These are phyloP conservation scores for Astyanax mexicanus DNA, from an alignment of 2,797 vertebrate species.

Conservation along the genomic window DNA sequence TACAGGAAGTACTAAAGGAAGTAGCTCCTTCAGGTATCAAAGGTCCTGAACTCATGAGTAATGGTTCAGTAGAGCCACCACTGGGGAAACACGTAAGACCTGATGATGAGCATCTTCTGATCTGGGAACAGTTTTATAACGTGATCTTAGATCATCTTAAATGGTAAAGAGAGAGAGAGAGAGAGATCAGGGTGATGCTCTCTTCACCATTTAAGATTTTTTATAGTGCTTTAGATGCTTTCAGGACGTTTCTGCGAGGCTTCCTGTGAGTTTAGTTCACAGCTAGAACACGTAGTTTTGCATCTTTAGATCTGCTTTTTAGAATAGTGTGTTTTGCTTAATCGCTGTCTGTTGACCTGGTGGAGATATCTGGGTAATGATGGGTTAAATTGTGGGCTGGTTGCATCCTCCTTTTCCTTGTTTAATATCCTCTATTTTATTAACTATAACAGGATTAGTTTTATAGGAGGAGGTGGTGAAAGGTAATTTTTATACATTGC, in stretches of 20 bases:
- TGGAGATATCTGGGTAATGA: not conserved
- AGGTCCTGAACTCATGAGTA: slow-evolving; percentile 58
- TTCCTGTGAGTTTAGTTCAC: slow-evolving; percentile 50
- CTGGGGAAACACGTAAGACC: slow-evolving; percentile 77
- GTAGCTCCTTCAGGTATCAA: slow-evolving; percentile 55
- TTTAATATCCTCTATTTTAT: too few relatives aligned
- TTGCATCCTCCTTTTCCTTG: not conserved
- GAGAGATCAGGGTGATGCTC: too few relatives aligned
- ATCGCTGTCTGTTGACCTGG: not conserved
- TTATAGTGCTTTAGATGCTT: too few relatives aligned
- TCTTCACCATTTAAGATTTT: too few relatives aligned
- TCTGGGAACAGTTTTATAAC: not conserved
- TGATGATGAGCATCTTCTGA: slow-evolving; percentile 39
- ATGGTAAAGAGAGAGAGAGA: too few relatives aligned
- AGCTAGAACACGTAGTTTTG: slow-evolving; percentile 7
- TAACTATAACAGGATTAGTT: too few relatives aligned
- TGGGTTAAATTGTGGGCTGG: too few relatives aligned
- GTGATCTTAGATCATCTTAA: too few relatives aligned
- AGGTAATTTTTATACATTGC: too few relatives aligned
- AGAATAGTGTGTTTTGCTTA: slow-evolving; percentile 26
- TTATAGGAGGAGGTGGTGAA: too few relatives aligned
- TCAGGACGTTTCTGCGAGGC: slow-evolving; percentile 30
- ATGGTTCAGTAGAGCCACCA: slow-evolving; percentile 67
- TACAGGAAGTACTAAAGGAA: slow-evolving; percentile 74
- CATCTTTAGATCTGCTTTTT: slow-evolving; percentile 42